Evolutionary conservation across 92 coral and sea anemone species (phyloP).

Genomic region (Metridium senile): DNA sequence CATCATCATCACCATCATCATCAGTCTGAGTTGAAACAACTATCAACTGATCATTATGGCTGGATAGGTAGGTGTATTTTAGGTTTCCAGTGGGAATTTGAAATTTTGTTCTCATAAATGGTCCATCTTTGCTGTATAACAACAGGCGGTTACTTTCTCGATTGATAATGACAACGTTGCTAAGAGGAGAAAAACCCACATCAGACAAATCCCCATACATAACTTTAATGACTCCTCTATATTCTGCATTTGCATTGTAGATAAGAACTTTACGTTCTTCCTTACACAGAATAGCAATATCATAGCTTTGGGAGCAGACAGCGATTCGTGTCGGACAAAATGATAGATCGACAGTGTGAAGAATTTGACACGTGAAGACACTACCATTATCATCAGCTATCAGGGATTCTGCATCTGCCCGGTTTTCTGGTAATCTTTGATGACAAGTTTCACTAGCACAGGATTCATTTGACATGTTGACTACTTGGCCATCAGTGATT

Average conservation of each 20-base stretch:
- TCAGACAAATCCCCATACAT: slow-evolving; percentile 18
- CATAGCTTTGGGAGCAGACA: slow-evolving; percentile 4
- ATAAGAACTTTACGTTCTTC: slow-evolving; percentile 15
- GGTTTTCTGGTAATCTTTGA: background rate
- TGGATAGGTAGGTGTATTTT: slow-evolving; percentile 11
- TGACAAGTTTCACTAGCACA: background rate
- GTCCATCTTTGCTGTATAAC: slow-evolving; percentile 12
- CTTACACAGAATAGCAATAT: slow-evolving; percentile 18
- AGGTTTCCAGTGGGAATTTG: slow-evolving; percentile 5
- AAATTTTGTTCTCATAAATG: background rate
- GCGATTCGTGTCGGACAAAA: slow-evolving; percentile 29
- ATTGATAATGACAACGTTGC: slow-evolving; percentile 21
- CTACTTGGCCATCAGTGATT: background rate
- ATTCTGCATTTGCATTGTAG: slow-evolving; percentile 7
- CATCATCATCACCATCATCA: background rate
- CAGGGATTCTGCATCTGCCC: too few relatives aligned
- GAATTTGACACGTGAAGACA: background rate
- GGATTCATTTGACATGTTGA: background rate
- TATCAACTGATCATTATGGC: slow-evolving; percentile 9
- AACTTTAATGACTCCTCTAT: background rate
- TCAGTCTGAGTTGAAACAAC: slow-evolving; percentile 23
- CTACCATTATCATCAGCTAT: background rate
- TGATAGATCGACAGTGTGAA: background rate
- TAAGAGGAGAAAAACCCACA: slow-evolving; percentile 18
- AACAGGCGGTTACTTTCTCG: slow-evolving; percentile 30